Conservation (phyloP, 2,797 vertebrate species). For the Lacerta viridis region DNA sequence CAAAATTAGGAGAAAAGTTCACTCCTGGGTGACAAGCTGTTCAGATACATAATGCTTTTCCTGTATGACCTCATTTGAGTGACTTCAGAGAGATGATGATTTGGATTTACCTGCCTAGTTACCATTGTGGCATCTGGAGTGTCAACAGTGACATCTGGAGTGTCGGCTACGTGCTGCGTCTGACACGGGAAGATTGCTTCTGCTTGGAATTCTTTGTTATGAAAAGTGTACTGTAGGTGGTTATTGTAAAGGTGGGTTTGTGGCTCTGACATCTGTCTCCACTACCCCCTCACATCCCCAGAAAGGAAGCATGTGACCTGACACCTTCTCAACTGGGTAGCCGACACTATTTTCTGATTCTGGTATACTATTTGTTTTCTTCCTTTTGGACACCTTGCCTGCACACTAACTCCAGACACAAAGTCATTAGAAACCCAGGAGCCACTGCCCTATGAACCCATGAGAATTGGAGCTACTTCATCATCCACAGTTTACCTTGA, state of each 20-base stretch:
- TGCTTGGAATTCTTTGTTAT: slow-evolving; percentile 25
- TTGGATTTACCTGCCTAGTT: slow-evolving; percentile 15
- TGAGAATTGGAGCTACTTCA: background rate
- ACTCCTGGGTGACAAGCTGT: slow-evolving; percentile 7
- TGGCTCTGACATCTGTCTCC: slow-evolving; percentile 10
- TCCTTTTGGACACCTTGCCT: background rate
- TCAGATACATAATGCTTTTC: background rate
- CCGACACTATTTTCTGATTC: background rate
- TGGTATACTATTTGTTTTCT: background rate
- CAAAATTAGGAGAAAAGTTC: background rate
- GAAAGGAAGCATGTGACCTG: background rate
- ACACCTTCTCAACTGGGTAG: background rate
- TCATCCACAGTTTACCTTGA: background rate
- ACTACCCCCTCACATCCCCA: too few relatives aligned
- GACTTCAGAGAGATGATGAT: slow-evolving; percentile 5
- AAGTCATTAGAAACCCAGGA: background rate
- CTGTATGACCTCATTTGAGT: background rate
- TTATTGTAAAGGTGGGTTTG: slow-evolving; percentile 10
- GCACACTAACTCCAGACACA: background rate
- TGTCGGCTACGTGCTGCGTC: slow-evolving; percentile 11
- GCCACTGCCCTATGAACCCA: background rate
- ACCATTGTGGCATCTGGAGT: slow-evolving; percentile 24
- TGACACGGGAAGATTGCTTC: slow-evolving; percentile 11
- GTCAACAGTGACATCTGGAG: slow-evolving; percentile 29
- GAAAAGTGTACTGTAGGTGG: slow-evolving; percentile 1